Evolutionary conservation across 2,888 invertebrate species (phyloP), one percentile per base, ranked within the genome.

Genomic region (Lithosia quadra): DNA sequence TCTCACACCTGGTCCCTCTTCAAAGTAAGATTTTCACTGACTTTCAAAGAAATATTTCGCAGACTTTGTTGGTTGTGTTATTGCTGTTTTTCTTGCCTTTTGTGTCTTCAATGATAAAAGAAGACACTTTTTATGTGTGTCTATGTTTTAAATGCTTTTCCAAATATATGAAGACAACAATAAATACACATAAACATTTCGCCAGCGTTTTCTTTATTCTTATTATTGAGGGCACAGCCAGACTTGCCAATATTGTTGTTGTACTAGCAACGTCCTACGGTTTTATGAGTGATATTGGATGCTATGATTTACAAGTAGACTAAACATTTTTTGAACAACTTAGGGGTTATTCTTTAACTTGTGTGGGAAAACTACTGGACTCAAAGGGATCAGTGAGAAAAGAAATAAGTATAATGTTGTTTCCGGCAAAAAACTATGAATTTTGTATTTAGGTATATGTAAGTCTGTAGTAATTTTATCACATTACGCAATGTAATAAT

Each of bases 141-240:
- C 9, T 49, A n/a, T 49, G 49, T 49, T 49, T 49, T 22, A 9
- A 22, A n/a, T 28, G 11, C 18, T 9, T 36, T 60, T 49, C 62
- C 24, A 4, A 18, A 24, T 53, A 36, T 36, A 43, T 57, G 56
- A 58, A 39, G 49, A 67, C 56, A 53, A 61, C 61, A 79, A 71
- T 76, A 74, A 63, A 70, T 67, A 34, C 36, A 7, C 60, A 68
- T 68, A 67, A 76, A 74, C 67, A 78, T 79, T 71, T 75, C 61
- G 63, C 61, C 34, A 36, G 8, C 24, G 64, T 79, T 78, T 79
- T 70, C 67, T 79, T 79, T 70, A 65, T 55, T 64, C 64, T 64
- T 53, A 65, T 65, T 75, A 15, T n/a, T 33, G 55, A 56, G 22
- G 56, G 13, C 15, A 56, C 24, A 5, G 57, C n/a, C 33, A 58